Evolutionary conservation across 2,888 invertebrate genomes (phyloP).

Genomic region (Cryptophagus acutangulus): DNA sequence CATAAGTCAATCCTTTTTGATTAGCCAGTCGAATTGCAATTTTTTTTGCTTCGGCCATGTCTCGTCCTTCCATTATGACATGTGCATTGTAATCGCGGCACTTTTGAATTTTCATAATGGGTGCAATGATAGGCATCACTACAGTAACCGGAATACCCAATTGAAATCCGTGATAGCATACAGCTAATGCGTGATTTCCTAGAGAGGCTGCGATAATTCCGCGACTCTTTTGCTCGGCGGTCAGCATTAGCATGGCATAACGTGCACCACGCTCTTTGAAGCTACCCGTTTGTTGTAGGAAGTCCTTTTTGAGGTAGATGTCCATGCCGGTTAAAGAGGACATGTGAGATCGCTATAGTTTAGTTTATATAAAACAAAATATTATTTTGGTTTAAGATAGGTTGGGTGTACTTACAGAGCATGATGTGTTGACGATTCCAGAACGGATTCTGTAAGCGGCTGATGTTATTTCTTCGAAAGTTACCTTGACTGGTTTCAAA

Average conservation of each 20-base stretch:
- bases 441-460: conserved; percentile 84
- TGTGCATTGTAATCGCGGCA: conserved; percentile 80
- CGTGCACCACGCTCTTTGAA: conserved; percentile 94
- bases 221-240: conserved; percentile 61
- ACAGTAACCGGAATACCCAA: conserved; percentile 65
- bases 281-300: conserved; percentile 91
- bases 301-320: conserved; percentile 90
- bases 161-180: conserved; percentile 64
- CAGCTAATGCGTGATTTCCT: conserved; percentile 87
- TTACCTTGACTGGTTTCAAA: conserved; percentile 63
- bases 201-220: conserved; percentile 92
- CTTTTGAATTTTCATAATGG: conserved; percentile 91
- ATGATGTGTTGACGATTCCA: conserved; percentile 80
- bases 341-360: conserved; percentile 84
- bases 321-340: conserved; percentile 76
- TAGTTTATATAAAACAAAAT: conserved; percentile 5
- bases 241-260: conserved; percentile 72
- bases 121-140: conserved; percentile 93
- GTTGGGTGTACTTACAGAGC: conserved; percentile 59
- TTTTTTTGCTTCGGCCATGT: conserved; percentile 80
- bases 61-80: conserved; percentile 75
- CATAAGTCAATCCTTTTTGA: conserved; percentile 68
- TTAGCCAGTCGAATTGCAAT: conserved; percentile 72
- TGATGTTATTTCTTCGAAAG: conserved; percentile 82
- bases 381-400: conserved; percentile 1